These are phyloP conservation scores for Beaufortia kweichowensis DNA, from an alignment of 2,113 vertebrate genomes.

Conservation along the genomic window DNA sequence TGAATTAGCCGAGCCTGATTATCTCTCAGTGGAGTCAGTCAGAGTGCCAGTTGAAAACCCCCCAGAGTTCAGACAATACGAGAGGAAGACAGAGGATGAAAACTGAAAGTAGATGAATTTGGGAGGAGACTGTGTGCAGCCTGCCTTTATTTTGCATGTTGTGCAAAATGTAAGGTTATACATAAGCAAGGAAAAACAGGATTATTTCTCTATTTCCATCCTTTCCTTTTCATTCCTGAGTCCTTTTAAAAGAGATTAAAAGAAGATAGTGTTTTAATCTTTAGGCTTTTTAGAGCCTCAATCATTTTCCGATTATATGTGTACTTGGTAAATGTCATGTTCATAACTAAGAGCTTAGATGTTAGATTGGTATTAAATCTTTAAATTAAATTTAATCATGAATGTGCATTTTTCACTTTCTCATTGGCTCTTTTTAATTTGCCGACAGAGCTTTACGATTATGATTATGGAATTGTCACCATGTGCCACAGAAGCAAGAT, in stretches of 20 bases:
- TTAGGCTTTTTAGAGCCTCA: background rate
- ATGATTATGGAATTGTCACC: conserved; percentile 8
- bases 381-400: no score
- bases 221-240: background rate
- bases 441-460: background rate
- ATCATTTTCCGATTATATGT: background rate
- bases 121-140: no score
- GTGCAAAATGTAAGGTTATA: no score
- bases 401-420: background rate
- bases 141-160: no score
- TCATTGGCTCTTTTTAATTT: background rate
- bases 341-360: background rate
- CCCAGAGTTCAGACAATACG: background rate
- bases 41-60: background rate
- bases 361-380: background rate
- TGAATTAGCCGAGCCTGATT: background rate
- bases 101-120: no score
- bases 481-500: background rate
- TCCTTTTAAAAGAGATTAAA: background rate
- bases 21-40: conserved; percentile 24
- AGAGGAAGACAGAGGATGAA: background rate
- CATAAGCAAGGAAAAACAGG: no score
- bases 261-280: conserved; percentile 10
- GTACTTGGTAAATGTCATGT: background rate
- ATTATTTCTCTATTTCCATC: background rate